phyloP scores from a whole-genome alignment of 2,888 invertebrate genomes.

The Tipula vernalis region DNA sequence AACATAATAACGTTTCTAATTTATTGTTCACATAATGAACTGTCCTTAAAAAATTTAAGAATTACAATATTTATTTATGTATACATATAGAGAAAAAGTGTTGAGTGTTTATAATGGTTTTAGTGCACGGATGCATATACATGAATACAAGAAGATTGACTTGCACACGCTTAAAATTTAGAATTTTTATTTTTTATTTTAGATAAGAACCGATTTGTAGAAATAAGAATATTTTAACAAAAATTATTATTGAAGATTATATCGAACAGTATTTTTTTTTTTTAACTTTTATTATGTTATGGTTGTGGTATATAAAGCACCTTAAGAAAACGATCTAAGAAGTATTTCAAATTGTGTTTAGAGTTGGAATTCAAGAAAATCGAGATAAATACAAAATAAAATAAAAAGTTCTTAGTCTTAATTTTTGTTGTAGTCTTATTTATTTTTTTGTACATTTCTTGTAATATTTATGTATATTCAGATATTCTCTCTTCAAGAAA shows the following conservation, averaged over 20 bases:
- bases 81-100: neutral
- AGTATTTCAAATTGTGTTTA: neutral
- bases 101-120: neutral
- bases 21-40: neutral
- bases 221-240: neutral
- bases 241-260: neutral
- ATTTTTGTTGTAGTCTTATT: neutral
- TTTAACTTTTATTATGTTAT: neutral
- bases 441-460: neutral
- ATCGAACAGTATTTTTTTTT: neutral
- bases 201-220: neutral
- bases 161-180: neutral
- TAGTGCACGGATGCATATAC: neutral
- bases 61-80: neutral
- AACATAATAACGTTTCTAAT: neutral
- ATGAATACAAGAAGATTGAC: neutral
- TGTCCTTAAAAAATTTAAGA: neutral
- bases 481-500: neutral
- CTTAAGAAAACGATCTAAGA: neutral
- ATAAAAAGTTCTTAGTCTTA: neutral
- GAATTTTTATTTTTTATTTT: neutral
- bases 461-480: neutral
- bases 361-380: neutral
- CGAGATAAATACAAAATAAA: neutral
- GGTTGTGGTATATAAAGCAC: neutral